Percentiles rank a stretch among this genome's conserved stretches.
Evolutionary conservation across 2,888 invertebrate species (phyloP).

Genomic region (Brenthis daphne): DNA sequence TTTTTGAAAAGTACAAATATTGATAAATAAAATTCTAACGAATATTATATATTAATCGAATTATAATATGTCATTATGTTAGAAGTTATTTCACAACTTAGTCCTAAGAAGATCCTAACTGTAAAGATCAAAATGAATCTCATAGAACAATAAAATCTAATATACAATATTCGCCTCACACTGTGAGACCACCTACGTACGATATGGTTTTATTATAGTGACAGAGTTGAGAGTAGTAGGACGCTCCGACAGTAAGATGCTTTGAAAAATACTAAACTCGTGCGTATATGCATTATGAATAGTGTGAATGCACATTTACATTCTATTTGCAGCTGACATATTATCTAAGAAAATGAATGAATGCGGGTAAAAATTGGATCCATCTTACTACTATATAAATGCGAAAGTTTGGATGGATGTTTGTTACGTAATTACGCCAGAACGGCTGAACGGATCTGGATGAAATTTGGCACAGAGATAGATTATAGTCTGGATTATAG

Average conservation of each 20-base stretch:
- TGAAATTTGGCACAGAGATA: no score
- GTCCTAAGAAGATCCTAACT: conserved; percentile 43
- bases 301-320: conserved; percentile 17
- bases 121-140: conserved; percentile 61
- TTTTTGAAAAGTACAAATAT: no score
- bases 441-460: no score
- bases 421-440: no score
- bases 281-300: conserved; percentile 16
- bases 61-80: no score
- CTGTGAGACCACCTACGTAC: conserved; percentile 64
- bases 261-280: conserved; percentile 49
- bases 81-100: conserved; percentile 42
- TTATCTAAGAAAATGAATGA: background rate
- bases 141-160: conserved; percentile 65
- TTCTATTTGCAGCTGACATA: conserved; percentile 2
- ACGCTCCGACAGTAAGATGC: conserved; percentile 50
- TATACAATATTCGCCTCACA: conserved; percentile 61
- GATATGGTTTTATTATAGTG: conserved; percentile 62
- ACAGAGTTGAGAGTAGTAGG: conserved; percentile 51
- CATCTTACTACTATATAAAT: background rate
- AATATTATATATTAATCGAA: no score
- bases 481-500: no score
- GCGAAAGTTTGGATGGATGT: background rate
- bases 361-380: background rate
- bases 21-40: no score